Base-by-base conservation (phyloP, 2,797 vertebrate species). In the Cottoperca gobio region DNA sequence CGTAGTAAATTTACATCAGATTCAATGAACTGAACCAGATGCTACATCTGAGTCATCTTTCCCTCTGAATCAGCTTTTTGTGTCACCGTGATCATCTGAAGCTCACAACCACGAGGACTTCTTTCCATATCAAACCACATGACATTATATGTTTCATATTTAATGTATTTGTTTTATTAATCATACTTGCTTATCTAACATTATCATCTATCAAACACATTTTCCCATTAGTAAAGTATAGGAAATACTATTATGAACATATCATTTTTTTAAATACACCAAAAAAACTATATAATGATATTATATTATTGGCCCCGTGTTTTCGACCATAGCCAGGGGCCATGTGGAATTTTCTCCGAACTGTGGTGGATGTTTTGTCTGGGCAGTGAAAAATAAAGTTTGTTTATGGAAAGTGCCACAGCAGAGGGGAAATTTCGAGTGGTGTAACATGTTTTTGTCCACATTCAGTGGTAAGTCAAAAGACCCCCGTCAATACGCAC, bases 321-420 rank as follows among this genome's bases (percentile, higher is more conserved):
- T 55, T 79, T 57, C 8, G 3, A 60, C 33, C 33, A 61, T 43
- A 59, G 26, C 61, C 54, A 14, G 35, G 53, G 64, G 58, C 74
- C 31, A 37, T 48, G 31, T 72, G 78, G 52, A 82, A 63, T 67
- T 61, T 63, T 63, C 17, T 78, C 59, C 48, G 37, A 60, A 53
- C 66, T 62, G 76, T 6, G 66, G 76, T 81, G 71, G 77, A 86
- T 91, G 87, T 92, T 90, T 92, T 89, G 86, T 88, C 89, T 90
- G 62, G 64, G n/a, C 14, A 35, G 71, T 67, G 76, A 88, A 89
- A 88, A 90, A 91, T 81, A 89, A 85, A 63, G 69, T 65, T 86
- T 89, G 86, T 91, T 91, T 90, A 88, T 87, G 85, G 89, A 90
- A 91, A 88, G 67, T 63, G 83, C 83, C 83, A 68, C 79, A 73